Evolutionary conservation across 2,113 vertebrate species (phyloP).

Genomic region (Plectropomus leopardus): DNA sequence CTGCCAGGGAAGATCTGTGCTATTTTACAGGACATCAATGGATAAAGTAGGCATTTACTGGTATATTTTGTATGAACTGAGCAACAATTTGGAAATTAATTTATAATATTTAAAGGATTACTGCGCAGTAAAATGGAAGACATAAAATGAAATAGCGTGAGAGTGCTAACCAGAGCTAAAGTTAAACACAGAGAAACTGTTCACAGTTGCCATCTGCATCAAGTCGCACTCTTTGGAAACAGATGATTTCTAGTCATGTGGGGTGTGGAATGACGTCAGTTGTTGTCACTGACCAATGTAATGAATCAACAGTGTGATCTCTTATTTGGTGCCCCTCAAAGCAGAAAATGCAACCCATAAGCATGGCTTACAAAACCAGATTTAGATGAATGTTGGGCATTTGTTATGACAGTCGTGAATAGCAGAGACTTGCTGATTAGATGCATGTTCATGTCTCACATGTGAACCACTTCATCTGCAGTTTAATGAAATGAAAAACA

Average conservation of each 20-base stretch:
- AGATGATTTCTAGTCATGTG: constrained; percentile 27
- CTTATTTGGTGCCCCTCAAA: constrained; percentile 1
- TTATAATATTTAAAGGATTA: background rate
- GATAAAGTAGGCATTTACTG: constrained; percentile 17
- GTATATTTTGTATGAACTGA: constrained; percentile 4
- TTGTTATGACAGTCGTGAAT: constrained; percentile 12
- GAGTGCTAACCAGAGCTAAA: constrained; percentile 27
- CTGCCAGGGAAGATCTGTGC: constrained; percentile 1
- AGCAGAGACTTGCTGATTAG: constrained; percentile 20
- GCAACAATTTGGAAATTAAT: background rate
- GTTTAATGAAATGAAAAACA: constrained; percentile 70
- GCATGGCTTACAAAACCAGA: constrained; percentile 17
- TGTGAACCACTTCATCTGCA: constrained; percentile 53
- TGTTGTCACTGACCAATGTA: background rate
- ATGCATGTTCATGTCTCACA: constrained; percentile 38
- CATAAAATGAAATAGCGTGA: constrained; percentile 21
- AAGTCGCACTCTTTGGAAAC: constrained; percentile 2
- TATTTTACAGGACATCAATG: constrained; percentile 18
- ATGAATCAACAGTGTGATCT: constrained; percentile 20
- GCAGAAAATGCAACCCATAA: background rate
- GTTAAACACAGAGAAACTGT: constrained; percentile 8
- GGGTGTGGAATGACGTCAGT: constrained; percentile 2
- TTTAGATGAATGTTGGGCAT: constrained; percentile 19
- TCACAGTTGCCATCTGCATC: constrained; percentile 33
- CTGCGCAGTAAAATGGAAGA: background rate